Base-by-base conservation (phyloP, 2,113 vertebrate species). In the Menidia beryllina region DNA sequence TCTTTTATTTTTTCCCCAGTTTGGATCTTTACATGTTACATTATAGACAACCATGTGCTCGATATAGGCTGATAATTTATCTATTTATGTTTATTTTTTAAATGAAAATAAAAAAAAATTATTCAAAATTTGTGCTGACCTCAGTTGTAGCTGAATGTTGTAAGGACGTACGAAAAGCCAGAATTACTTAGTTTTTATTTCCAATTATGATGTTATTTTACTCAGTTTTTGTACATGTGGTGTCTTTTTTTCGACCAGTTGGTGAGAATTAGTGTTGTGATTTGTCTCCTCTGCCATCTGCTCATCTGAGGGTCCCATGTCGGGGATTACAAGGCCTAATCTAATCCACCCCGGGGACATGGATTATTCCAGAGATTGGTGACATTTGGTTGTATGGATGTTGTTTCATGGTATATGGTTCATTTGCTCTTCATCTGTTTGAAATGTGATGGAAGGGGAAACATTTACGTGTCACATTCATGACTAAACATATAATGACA, bases 271-370 rank as follows among this genome's bases (percentile, higher is more conserved):
- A 87, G 34, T 78, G 73, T 11, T 14, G 55, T 62, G 78, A 79
- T 89, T 89, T 53, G 81, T 84, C 69, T 89, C 83, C 86, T 81
- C 82, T 85, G 72, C 91, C 91, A 92, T 92, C 91, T 92, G 91
- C 50, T 90, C 86, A 72, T 82, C 68, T 81, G 76, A 88, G 69
- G 75, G 75, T 81, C 51, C 76, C 80, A 86, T 85, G 85, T 74
- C 77, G 78, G 72, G 88, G 90, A 91, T 91, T 91, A 91, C 69
- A 79, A 75, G 56, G 69, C 34, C 45, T 67, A 72, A 66, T 81
- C 64, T 91, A 91, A 91, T 91, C 90, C 86, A 66, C 27, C 56
- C 27, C 75, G 50, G 52, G 77, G 77, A 77, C 70, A 45, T 69
- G 83, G 91, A 90, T 91, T 90, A 92, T 82, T 84, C 54, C 82